phyloP scores from a whole-genome alignment of 2,888 invertebrate genomes.

The Oscheius sp. region DNA sequence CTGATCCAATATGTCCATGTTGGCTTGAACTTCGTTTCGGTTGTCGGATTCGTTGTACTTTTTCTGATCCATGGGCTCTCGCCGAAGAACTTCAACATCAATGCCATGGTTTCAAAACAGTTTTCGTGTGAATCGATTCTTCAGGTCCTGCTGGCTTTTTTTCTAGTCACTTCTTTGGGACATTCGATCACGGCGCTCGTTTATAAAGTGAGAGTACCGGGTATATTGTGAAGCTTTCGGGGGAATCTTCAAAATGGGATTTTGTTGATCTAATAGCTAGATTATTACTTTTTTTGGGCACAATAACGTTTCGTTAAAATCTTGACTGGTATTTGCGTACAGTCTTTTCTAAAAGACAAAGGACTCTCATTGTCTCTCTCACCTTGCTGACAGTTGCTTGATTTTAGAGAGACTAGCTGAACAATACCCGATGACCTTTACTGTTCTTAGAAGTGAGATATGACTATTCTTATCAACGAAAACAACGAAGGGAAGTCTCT shows the following conservation, averaged over 20 bases:
- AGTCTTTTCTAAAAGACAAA: neutral
- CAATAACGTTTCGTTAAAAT: neutral
- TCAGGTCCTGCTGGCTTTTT: conserved; percentile 19
- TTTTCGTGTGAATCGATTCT: neutral
- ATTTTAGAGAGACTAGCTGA: too few species aligned
- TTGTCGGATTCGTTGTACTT: neutral
- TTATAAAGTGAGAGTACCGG: neutral
- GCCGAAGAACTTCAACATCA: conserved; percentile 7
- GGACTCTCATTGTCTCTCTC: neutral
- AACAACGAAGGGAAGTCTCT: too few species aligned
- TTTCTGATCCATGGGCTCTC: neutral
- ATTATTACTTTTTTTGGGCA: neutral
- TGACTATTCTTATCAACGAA: too few species aligned
- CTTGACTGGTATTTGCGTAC: neutral
- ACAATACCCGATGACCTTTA: too few species aligned
- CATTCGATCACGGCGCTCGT: conserved; percentile 1
- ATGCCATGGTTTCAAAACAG: neutral
- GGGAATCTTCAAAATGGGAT: neutral
- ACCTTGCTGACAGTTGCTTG: too few species aligned
- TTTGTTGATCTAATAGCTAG: neutral
- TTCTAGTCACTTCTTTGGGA: neutral
- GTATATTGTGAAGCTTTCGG: neutral
- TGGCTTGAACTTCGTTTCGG: neutral
- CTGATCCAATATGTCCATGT: conserved; percentile 4
- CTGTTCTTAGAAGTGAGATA: too few species aligned